Base-by-base conservation (phyloP, 2,113 vertebrate species). In the Myotis davidii region DNA sequence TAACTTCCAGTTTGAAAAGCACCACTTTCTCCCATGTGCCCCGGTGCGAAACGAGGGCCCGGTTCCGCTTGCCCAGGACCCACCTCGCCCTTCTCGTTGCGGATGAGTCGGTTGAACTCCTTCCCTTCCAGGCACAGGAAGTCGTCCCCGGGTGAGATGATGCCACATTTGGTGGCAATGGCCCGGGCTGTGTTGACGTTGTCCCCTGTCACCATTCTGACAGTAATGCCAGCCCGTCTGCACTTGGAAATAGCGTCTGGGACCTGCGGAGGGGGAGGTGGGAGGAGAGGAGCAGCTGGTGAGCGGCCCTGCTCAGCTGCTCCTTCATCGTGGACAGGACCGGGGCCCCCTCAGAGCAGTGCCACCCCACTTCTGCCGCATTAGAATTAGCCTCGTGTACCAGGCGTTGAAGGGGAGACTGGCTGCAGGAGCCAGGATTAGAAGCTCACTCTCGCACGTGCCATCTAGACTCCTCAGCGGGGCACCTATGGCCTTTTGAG, bases 171-270 rank as follows among this genome's bases (percentile, higher is more conserved):
- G 95, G 99, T 99, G 85, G 99, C 99, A 0, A 99, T 99, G 98
- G 99, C 99, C 0, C 99, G 98, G 37, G 99, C 99, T 0, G 99
- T 99, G 98, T 99, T 99, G 98, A 99, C 99, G 96, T 99, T 99
- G 98, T 99, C 99, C 37, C 99, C 99, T 0, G 99, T 99, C 87
- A 99, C 99, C 99, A 99, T 99, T 9, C 99, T 98, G 3, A 99
- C 99, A 0, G 99, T 99, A 97, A 99, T 99, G 16, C 99, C 99
- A 0, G 99, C 99, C 4, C 98, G 98, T 97, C 99, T 99, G 97
- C 99, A 99, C 96, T 99, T 99, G 6, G 98, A 1, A 50, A 99
- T 99, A 48, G 99, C 99, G 0, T 99, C 99, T 0, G 99, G 99
- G 32, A 99, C 99, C 99, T 99, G 92, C 12, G 61, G 79, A 76